phyloP scores from a whole-genome alignment of 2,113 vertebrate genomes.

The Phodopus roborovskii region DNA sequence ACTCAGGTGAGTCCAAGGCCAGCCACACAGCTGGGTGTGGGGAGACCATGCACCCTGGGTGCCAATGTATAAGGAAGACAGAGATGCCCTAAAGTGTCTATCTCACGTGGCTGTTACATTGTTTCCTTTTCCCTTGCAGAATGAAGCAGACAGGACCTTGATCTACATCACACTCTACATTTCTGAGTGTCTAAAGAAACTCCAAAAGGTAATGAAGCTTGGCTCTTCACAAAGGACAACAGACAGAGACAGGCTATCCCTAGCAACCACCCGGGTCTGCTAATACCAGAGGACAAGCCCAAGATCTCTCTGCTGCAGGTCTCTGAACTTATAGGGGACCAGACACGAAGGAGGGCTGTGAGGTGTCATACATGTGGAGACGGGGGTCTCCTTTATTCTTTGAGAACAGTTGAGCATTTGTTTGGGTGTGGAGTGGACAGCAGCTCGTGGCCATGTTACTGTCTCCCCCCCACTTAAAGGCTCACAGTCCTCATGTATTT shows the following conservation, averaged over 20 bases:
- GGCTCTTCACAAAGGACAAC: background rate
- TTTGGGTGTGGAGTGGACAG: background rate
- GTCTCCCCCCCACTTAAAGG: background rate
- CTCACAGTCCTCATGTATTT: background rate
- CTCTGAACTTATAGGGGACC: background rate
- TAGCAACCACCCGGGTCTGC: background rate
- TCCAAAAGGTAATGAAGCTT: conserved; percentile 93
- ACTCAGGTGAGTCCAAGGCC: background rate
- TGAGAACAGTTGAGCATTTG: background rate
- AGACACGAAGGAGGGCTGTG: background rate
- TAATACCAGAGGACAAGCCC: background rate
- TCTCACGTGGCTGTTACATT: background rate
- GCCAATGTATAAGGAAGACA: background rate
- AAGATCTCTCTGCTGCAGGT: conserved; percentile 1
- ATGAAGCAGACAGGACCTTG: conserved; percentile 97
- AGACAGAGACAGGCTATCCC: background rate
- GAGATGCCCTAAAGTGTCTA: background rate
- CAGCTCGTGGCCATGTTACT: background rate
- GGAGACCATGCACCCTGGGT: background rate
- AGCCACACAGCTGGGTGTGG: background rate
- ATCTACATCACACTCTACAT: conserved; percentile 99
- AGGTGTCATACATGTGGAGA: background rate
- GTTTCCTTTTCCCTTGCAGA: conserved; percentile 86
- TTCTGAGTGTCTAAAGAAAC: conserved; percentile 98
- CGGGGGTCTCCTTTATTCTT: background rate